phyloP scores from a whole-genome alignment of 2,113 vertebrate species.

The Ascaphus truei region DNA sequence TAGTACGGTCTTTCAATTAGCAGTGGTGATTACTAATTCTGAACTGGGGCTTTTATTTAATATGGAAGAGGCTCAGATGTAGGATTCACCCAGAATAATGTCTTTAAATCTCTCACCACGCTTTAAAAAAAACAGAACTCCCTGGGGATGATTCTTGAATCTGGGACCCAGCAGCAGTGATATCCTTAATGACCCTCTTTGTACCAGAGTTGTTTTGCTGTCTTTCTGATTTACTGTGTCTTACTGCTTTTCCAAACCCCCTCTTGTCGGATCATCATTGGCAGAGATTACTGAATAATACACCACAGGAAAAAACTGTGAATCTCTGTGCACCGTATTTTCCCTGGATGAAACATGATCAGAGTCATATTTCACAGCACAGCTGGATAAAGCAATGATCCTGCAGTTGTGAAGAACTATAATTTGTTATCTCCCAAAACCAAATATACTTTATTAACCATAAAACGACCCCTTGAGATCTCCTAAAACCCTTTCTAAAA shows the following conservation, averaged over 20 bases:
- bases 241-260: background rate
- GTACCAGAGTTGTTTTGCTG: background rate
- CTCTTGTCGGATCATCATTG: background rate
- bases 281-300: background rate
- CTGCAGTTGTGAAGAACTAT: constrained; percentile 1
- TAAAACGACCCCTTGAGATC: constrained; percentile 28
- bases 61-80: background rate
- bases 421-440: constrained; percentile 18
- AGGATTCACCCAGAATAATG: background rate
- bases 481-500: constrained; percentile 9
- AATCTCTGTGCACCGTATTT: too few relatives aligned
- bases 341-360: background rate
- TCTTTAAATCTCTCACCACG: background rate
- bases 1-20: too few relatives aligned
- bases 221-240: background rate
- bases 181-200: background rate
- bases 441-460: constrained; percentile 27
- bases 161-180: background rate
- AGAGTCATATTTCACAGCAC: background rate
- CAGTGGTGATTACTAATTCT: too few relatives aligned
- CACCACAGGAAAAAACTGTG: background rate
- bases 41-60: too few relatives aligned
- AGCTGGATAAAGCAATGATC: background rate
- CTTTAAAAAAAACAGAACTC: background rate
- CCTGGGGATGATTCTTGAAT: background rate